Base-by-base conservation (phyloP, 2,113 vertebrate species). In the Phocoena sinus region DNA sequence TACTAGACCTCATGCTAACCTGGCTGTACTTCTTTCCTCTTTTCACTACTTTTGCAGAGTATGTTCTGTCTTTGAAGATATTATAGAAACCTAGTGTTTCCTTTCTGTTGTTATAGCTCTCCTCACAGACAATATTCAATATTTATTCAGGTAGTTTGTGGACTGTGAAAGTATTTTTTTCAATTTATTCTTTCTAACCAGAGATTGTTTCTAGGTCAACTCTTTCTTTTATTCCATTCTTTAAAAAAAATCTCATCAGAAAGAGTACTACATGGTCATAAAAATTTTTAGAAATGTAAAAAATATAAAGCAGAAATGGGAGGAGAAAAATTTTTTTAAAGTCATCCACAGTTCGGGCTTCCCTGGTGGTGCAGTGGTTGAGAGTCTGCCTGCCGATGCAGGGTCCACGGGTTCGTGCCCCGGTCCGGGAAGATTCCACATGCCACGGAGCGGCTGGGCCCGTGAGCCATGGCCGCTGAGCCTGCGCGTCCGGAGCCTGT, bases 151-250 rank as follows among this genome's bases (percentile, higher is more conserved):
- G 17, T 82, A 73, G 23, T 90, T 90, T 90, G 33, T 79, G 8
- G 56, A 68, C 28, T 90, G 28, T 71, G 73, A 86, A 85, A 76
- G 95, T 26, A 67, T n/a, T 58, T 79, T 89, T 85, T 62, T 77
- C 11, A 56, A 31, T 79, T 92, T 89, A 90, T 94, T 96, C 68
- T 89, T 96, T 97, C 20, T 73, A 73, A 83, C 33, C 94, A 13
- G 17, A 87, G 56, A 62, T 65, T 87, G 50, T 92, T 94, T 94
- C 70, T 33, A 91, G 31, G 38, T 94, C 41, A 83, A 44, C 62
- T 89, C 41, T 96, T 77, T 81, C 56, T 63, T 96, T 81, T 74
- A 28, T 87, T 91, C 26, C 33, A 83, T 67, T 89, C 28, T 60
- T 80, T 6, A 36, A 81, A 92, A 68, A 70, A 79, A 70, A 31